phyloP scores from a whole-genome alignment of 92 coral and sea anemone genomes.

The Zoanthus sociatus region DNA sequence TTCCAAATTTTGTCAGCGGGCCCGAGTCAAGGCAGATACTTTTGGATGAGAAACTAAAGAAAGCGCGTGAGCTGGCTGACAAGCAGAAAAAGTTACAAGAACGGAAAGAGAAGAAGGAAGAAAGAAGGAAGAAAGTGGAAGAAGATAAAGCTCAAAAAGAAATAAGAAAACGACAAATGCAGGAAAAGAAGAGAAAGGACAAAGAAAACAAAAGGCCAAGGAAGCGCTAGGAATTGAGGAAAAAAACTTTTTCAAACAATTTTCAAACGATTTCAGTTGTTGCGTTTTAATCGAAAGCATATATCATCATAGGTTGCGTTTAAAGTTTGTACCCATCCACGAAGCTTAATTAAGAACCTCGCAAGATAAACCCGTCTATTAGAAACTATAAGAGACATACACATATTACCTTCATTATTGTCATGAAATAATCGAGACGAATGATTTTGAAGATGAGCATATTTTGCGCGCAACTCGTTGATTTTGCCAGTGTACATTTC shows the following conservation, averaged over 20 bases:
- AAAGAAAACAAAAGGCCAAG: conserved; percentile 20
- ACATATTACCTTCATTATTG: neutral
- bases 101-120: conserved; percentile 38
- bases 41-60: conserved; percentile 56
- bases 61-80: conserved; percentile 49
- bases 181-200: conserved; percentile 35
- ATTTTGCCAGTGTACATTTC: neutral
- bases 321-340: neutral
- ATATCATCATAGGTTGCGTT: neutral
- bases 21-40: conserved; percentile 57
- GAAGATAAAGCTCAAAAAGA: conserved; percentile 25
- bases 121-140: conserved; percentile 16
- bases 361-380: neutral
- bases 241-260: neutral
- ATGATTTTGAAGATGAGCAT: neutral
- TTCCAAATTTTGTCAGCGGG: conserved; percentile 61
- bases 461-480: neutral
- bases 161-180: conserved; percentile 24
- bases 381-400: neutral
- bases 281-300: neutral
- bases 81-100: conserved; percentile 53
- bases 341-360: neutral
- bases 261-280: neutral
- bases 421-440: neutral
- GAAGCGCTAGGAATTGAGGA: neutral